These are phyloP conservation scores for Triplophysa dalaica DNA, from an alignment of 2,113 vertebrate genomes.

Conservation along the genomic window DNA sequence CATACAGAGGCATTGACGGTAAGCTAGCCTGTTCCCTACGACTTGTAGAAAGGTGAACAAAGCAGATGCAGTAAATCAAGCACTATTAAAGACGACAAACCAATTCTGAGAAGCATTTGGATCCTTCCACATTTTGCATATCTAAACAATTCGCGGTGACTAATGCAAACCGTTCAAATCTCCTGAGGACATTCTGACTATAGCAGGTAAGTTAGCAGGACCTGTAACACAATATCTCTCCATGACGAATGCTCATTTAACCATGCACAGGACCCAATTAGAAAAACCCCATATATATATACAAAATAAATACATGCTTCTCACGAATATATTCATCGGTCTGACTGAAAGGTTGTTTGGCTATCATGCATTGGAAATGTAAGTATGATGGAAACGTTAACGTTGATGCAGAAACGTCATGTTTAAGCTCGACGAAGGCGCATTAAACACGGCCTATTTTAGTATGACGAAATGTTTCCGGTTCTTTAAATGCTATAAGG, in stretches of 20 bases:
- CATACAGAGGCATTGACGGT: too few species aligned
- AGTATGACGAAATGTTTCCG: neutral
- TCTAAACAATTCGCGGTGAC: neutral
- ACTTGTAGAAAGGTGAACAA: neutral
- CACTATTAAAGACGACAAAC: neutral
- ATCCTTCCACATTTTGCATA: conserved; percentile 23
- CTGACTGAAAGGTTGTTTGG: neutral
- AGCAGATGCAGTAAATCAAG: neutral
- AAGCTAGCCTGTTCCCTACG: neutral
- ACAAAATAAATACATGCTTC: neutral
- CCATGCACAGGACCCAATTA: neutral
- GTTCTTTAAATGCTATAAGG: neutral
- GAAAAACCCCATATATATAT: too few species aligned
- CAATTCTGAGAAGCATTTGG: neutral
- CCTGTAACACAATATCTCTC: conserved; percentile 21
- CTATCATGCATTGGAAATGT: neutral
- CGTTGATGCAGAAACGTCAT: neutral
- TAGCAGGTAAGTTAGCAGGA: conserved; percentile 5
- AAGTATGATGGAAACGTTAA: neutral
- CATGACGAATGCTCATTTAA: neutral
- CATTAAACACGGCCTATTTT: neutral
- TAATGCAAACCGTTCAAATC: neutral
- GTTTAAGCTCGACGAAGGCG: neutral
- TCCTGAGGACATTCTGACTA: neutral
- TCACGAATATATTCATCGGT: neutral